phyloP scores from a whole-genome alignment of 37 sponge, comb jelly and placozoan species.

The Hexactinellida sp. region DNA sequence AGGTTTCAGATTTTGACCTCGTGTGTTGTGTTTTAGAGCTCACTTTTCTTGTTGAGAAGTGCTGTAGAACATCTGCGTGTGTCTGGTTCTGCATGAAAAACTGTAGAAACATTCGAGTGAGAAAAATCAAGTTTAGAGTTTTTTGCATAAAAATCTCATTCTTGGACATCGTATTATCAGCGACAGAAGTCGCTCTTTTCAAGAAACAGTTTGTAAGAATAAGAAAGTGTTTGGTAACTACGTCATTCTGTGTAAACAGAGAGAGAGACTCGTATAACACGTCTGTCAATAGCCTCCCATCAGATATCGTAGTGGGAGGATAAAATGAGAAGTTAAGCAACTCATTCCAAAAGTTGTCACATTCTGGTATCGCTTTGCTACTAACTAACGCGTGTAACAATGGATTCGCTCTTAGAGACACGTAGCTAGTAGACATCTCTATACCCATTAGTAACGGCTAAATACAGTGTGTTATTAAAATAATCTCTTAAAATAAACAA shows the following conservation, averaged over 20 bases:
- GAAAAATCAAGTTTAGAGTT: neutral
- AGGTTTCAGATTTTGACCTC: neutral
- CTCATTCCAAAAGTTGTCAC: constrained; percentile 52
- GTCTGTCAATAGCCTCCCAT: neutral
- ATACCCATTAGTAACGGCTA: constrained; percentile 56
- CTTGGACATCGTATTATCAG: neutral
- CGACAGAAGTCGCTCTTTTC: neutral
- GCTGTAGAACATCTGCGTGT: neutral
- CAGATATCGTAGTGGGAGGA: constrained; percentile 26
- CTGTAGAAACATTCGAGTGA: neutral
- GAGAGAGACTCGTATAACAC: neutral
- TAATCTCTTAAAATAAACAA: neutral
- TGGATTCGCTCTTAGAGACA: constrained; percentile 34
- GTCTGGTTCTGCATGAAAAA: neutral
- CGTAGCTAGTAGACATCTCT: constrained; percentile 23
- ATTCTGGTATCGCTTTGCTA: constrained; percentile 10
- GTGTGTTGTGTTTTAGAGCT: neutral
- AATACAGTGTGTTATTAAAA: neutral
- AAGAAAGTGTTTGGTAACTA: neutral
- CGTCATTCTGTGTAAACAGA: neutral
- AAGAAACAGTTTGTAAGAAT: neutral
- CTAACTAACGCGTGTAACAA: constrained; percentile 40
- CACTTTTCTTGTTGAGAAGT: neutral
- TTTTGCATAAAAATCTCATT: constrained; percentile 5
- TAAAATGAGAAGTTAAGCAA: constrained; percentile 43